Evolutionary conservation across 92 coral and sea anemone genomes (phyloP).

Genomic region (Porites lobata): DNA sequence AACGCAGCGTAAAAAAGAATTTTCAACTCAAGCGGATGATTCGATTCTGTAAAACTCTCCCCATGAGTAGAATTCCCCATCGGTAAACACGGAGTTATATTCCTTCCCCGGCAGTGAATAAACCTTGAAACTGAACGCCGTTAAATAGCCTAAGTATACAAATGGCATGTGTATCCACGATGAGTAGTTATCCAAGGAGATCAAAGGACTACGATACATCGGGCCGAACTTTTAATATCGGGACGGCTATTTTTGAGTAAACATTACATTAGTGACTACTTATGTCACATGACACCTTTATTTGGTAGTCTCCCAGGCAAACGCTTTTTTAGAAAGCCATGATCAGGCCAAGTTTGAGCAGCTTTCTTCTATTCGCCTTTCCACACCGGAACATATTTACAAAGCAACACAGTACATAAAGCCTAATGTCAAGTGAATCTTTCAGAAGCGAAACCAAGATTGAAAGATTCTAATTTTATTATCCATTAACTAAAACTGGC

Average conservation of each 20-base stretch:
- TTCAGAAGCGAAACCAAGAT: no score
- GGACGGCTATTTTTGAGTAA: conserved; percentile 11
- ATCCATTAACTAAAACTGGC: no score
- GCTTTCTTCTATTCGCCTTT: no score
- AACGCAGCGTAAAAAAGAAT: conserved; percentile 82
- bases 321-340: no score
- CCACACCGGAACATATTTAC: no score
- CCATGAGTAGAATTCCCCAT: conserved; percentile 37
- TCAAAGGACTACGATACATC: not conserved
- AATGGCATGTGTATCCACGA: not conserved
- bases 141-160: not conserved
- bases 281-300: conserved; percentile 5
- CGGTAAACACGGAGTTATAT: not conserved
- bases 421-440: no score
- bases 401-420: no score
- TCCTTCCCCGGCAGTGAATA: not conserved
- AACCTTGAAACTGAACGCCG: not conserved
- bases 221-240: conserved; percentile 31
- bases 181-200: not conserved
- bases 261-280: conserved; percentile 2
- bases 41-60: not conserved
- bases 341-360: no score
- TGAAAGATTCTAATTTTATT: no score
- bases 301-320: not conserved
- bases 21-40: conserved; percentile 77